Conservation (phyloP, 2,113 vertebrate genomes). For the Apodemus speciosus region DNA sequence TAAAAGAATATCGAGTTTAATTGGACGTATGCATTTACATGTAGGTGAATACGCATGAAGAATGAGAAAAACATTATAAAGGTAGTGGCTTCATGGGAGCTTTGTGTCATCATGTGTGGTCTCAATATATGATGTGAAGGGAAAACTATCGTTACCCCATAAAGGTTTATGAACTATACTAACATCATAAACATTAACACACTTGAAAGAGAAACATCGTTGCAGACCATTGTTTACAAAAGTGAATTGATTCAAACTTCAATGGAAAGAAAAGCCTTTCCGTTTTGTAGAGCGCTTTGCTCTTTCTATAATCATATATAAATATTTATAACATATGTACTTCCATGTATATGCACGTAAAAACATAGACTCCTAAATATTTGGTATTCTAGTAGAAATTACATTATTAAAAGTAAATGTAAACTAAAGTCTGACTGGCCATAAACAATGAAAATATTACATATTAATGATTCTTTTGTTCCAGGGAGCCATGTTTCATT, state of each 20-base stretch:
- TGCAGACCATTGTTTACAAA: constrained; percentile 38
- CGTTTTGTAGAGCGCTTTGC: background rate
- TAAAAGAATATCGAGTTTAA: background rate
- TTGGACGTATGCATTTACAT: background rate
- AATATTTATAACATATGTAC: constrained; percentile 55
- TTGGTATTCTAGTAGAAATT: constrained; percentile 28
- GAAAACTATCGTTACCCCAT: background rate
- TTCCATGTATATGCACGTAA: background rate
- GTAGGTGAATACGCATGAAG: background rate
- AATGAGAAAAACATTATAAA: background rate
- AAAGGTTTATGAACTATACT: constrained; percentile 22
- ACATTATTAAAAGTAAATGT: constrained; percentile 47
- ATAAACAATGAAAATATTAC: constrained; percentile 9
- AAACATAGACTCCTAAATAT: background rate
- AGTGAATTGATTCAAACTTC: constrained; percentile 50
- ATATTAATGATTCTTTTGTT: constrained; percentile 40
- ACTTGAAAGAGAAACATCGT: constrained; percentile 45
- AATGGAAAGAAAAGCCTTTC: constrained; percentile 30
- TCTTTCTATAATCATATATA: constrained; percentile 42
- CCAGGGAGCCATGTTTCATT: background rate
- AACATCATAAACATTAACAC: background rate
- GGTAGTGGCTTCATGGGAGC: background rate
- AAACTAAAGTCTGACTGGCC: constrained; percentile 30
- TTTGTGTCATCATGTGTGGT: constrained; percentile 28
- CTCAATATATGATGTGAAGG: background rate